Evolutionary conservation across 2,797 vertebrate genomes (phyloP), one percentile per base, ranked within the genome.

Genomic region (Protonibea diacanthus): DNA sequence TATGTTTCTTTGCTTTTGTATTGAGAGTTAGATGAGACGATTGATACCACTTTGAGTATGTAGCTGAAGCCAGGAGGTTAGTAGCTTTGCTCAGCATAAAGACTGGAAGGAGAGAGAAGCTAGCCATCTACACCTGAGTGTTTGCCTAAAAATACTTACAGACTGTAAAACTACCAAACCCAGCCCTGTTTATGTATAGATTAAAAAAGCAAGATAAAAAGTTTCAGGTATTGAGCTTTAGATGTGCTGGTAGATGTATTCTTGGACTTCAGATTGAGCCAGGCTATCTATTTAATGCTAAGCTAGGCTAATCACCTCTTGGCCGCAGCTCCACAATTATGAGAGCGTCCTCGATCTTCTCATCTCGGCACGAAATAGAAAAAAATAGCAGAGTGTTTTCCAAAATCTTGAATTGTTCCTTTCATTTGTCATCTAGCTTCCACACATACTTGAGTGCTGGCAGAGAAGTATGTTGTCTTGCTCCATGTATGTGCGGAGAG

Each of bases 401-500:
- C 15, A 75, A 78, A 78, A 65, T 51, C 23, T 58, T 42, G 3
- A 61, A 23, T 51, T 47, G 2, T 47, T 62, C 5, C n/a, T 66
- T 62, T 57, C 17, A 56, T 42, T 47, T 47, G 18, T 80, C 66
- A n/a, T 60, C 27, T 33, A 59, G 49, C 57, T 52, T 14, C n/a
- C 18, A 73, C 42, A 72, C 64, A 63, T 74, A 33, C 38, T 74
- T 57, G 47, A 56, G 27, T 40, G 40, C 52, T 53, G 51, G 58
- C 48, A 65, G 60, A 56, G 65, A 61, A 40, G 38, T 71, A 6
- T 68, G 71, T 72, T 67, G 20, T 61, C 4, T 12, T 53, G 72
- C 44, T 25, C 61, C 52, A 72, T 27, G 6, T 27, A 17, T 69
- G 67, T 18, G 45, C 18, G 20, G 65, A 80, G 71, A 86, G 83